Base-by-base conservation (phyloP, 2,113 vertebrate genomes). In the Caretta caretta region DNA sequence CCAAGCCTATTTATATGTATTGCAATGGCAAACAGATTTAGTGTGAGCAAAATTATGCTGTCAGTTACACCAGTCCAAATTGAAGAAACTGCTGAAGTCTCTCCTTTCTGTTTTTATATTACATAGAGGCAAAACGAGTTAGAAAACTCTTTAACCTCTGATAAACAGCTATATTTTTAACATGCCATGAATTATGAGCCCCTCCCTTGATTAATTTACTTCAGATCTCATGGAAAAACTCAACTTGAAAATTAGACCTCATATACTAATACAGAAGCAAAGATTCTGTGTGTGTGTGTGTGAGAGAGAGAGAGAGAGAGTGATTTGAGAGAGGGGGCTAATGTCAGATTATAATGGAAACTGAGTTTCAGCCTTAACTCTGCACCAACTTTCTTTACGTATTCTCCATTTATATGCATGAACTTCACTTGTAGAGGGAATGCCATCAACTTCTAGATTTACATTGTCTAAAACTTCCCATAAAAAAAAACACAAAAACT, bases 351-450 rank as follows among this genome's bases (percentile, higher is more conserved):
- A 85, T 57, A 50, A 50, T n/a, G 80, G 6, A 54, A 49, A 46
- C 54, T 54, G 5, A 83, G 17, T 46, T 53, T 48, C 72, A 87
- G 1, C 13, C 29, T 88, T 46, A 88, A 78, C 6, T 84, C 13
- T 78, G 84, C 4, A 93, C 0, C 84, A 86, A 29, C 4, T 62
- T 1, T 1, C 89, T 10, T n/a, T 14, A 54, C 1, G 0, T 65
- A 11, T 78, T 84, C 35, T 84, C 9, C 4, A n/a, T 82, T 91
- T 91, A 35, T 19, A 27, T 2, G n/a, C 20, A 35, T 24, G 4
- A 90, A 12, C 0, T 0, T 51, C 56, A 57, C 11, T 4, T 57
- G 56, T 72, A 49, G 7, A 10, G 89, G 3, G 65, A 90, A 88
- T 46, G 0, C 5, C 5, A 78, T 2, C 1, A 93, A 13, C 48